These are phyloP conservation scores for Falcaria lacertinaria DNA, from an alignment of 2,888 invertebrate genomes.

Conservation along the genomic window DNA sequence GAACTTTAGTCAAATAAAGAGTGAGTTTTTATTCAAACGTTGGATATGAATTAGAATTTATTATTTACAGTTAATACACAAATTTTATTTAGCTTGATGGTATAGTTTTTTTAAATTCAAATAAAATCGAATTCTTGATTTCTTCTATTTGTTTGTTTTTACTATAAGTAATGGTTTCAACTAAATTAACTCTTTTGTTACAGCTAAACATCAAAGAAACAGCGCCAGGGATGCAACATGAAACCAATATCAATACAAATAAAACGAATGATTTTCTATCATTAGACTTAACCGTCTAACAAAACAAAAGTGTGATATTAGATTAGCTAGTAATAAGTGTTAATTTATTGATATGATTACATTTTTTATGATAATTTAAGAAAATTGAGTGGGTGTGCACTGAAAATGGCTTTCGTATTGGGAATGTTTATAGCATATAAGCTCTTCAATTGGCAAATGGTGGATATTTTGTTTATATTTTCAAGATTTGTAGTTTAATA, in stretches of 20 bases:
- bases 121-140: too few relatives aligned
- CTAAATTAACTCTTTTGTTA: slow-evolving; percentile 36
- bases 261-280: slow-evolving; percentile 6
- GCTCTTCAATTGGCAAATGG: slow-evolving; percentile 7
- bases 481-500: slow-evolving; percentile 11
- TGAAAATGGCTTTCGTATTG: too few relatives aligned
- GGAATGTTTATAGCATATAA: too few relatives aligned
- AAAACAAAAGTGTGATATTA: slow-evolving; percentile 72
- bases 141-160: neutral
- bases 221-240: slow-evolving; percentile 67
- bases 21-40: too few relatives aligned
- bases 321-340: slow-evolving; percentile 53
- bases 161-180: neutral
- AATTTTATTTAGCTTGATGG: too few relatives aligned
- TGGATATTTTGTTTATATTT: slow-evolving; percentile 18
- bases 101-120: too few relatives aligned
- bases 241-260: slow-evolving; percentile 15
- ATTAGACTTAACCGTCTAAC: slow-evolving; percentile 16
- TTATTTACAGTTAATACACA: too few relatives aligned
- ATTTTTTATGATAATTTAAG: too few relatives aligned
- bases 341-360: slow-evolving; percentile 51
- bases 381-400: too few relatives aligned
- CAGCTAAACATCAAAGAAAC: slow-evolving; percentile 75
- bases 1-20: too few relatives aligned
- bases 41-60: too few relatives aligned